Conservation (phyloP, 1,140 invertebrate genomes). For the Eufriesea mexicana region DNA sequence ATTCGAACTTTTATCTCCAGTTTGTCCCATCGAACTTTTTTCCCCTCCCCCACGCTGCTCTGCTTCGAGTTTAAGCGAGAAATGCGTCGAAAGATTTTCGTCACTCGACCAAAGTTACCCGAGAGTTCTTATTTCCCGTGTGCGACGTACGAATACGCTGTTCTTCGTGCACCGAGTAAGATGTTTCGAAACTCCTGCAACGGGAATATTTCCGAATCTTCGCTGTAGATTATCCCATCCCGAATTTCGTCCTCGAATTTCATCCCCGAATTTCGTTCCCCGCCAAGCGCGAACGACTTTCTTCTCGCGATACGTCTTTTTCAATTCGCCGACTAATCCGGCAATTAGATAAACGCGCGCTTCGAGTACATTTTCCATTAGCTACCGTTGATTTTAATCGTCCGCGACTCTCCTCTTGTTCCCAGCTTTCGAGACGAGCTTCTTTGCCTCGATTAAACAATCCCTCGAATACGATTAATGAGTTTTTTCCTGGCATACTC, state of each 20-base stretch:
- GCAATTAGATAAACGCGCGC: neutral
- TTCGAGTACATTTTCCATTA: neutral
- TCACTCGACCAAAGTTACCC: slow-evolving; percentile 2
- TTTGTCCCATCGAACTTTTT: neutral
- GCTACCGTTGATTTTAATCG: neutral
- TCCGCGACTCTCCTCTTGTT: neutral
- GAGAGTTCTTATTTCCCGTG: slow-evolving; percentile 3
- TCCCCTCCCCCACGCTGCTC: neutral
- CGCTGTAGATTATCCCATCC: slow-evolving; percentile 22
- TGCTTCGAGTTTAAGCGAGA: neutral
- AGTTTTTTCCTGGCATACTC: neutral
- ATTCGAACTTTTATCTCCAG: neutral
- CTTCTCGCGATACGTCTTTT: neutral
- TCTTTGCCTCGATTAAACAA: neutral
- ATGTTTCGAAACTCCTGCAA: slow-evolving; percentile 1
- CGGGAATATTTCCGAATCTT: slow-evolving; percentile 6
- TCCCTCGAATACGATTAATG: slow-evolving; percentile 4
- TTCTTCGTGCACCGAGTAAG: neutral
- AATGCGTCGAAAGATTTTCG: slow-evolving; percentile 18
- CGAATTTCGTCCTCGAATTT: neutral
- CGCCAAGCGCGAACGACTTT: neutral
- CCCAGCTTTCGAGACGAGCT: neutral
- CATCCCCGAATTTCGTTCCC: too few relatives aligned
- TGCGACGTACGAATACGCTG: neutral
- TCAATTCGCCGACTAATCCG: neutral